Evolutionary conservation across 1,140 invertebrate species (phyloP), one percentile per base, ranked within the genome.

Genomic region (Drosophila melanica): DNA sequence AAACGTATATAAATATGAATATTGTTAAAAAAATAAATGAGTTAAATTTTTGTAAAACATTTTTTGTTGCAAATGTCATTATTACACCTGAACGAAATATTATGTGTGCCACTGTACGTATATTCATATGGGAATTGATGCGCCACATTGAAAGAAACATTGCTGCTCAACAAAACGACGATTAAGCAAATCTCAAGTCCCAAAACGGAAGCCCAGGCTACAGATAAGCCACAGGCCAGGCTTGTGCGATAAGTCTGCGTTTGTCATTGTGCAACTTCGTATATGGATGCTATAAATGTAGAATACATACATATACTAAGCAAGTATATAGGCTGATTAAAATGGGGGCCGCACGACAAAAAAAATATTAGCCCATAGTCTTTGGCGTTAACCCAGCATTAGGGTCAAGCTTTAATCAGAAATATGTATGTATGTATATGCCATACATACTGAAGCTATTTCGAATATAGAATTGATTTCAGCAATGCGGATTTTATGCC

Each of bases 391-490:
- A 47, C 27, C 33, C 59, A 85, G 45, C 54, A 73, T 75, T 74
- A 76, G 76, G 82, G 82, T 86, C 82, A 86, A 73, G 51, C 23
- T 81, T 64, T 86, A 82, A 87, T 86, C 82, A 53, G 44, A 37
- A 18, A 11, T 8, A 33, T 27, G 4, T 30, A 8, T 30, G 30
- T 30, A 33, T 9, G 47, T 35, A 5, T 23, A 37, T 75, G 39
- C 53, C 37, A 45, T 41, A 53, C 12, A 30, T 33, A 58, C 39
- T 4, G 23, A 27, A 37, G 8, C 14, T 57, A 18, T 45, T 64
- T 51, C 48, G 37, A 30, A 48, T 54, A 27, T 70, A 51, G 33
- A 65, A 30, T 67, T 74, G 81, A 77, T 63, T 80, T 85, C 62
- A 73, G 54, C 41, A 60, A 7, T 27, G 39, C 47, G 35, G n/a